A percentile compares a stretch with the other conserved stretches of the same genome.
Conservation (phyloP, 2,113 vertebrate species). For the Melanerpes aurifrons region DNA sequence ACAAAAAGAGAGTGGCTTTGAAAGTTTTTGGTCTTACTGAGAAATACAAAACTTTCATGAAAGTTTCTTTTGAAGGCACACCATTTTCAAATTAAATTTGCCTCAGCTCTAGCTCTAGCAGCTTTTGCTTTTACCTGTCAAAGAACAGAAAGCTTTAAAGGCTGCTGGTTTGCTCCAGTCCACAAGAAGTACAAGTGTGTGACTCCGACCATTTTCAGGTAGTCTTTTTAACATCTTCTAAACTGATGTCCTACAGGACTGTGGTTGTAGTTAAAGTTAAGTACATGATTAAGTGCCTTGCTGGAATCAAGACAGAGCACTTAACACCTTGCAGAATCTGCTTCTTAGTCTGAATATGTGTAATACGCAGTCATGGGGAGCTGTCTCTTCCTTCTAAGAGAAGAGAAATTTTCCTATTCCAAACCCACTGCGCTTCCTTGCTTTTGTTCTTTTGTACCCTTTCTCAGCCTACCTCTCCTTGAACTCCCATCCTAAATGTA, state of each 20-base stretch:
- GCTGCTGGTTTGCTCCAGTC: neutral
- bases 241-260: constrained; percentile 8
- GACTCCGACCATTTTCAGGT: neutral
- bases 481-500: constrained; percentile 11
- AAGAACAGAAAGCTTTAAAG: neutral
- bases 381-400: neutral
- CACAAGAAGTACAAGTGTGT: neutral
- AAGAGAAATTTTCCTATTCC: neutral
- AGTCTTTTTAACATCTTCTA: constrained; percentile 18
- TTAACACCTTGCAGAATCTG: constrained; percentile 36
- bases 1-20: neutral
- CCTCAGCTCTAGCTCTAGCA: neutral
- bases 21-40: neutral
- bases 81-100: neutral
- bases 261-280: constrained; percentile 47
- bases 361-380: neutral
- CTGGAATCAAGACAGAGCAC: constrained; percentile 26
- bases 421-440: neutral
- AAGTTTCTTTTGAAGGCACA: neutral
- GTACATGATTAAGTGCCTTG: constrained; percentile 51
- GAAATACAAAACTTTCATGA: neutral
- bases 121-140: neutral
- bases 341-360: neutral
- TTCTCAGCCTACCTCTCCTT: neutral
- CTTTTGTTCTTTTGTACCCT: neutral